Percentiles rank a stretch among this genome's conserved stretches.
Evolutionary conservation across 1,140 invertebrate species (phyloP).

Genomic region (Meloidogyne chitwoodi): DNA sequence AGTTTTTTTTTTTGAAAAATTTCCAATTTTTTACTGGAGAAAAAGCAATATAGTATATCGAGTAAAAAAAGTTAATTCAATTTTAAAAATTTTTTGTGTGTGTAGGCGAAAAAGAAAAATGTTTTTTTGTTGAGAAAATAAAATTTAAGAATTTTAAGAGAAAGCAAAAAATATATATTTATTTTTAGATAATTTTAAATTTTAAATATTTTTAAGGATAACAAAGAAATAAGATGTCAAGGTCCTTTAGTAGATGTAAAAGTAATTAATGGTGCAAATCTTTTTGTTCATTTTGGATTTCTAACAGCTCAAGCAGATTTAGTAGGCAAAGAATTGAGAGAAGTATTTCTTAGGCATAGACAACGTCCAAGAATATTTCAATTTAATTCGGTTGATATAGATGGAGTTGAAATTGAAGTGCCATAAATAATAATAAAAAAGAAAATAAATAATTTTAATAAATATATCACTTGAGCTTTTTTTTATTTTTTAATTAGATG

Average conservation of each 20-base stretch:
- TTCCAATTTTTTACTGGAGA: too few relatives aligned
- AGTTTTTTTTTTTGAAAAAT: too few relatives aligned
- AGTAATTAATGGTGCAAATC: too few relatives aligned
- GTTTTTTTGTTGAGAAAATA: too few relatives aligned
- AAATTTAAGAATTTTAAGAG: neutral
- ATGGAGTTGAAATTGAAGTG: conserved; percentile 34
- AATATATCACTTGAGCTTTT: neutral
- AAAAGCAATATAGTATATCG: too few relatives aligned
- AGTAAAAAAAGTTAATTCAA: conserved; percentile 5
- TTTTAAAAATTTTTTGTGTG: too few relatives aligned
- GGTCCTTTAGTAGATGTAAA: conserved; percentile 11
- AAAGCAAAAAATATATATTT: neutral
- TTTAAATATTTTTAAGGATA: conserved; percentile 1
- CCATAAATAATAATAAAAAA: conserved; percentile 15
- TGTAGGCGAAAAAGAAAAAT: too few relatives aligned
- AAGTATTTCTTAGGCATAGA: conserved; percentile 41
- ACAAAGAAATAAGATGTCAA: neutral
- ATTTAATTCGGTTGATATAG: conserved; percentile 45
- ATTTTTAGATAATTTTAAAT: neutral
- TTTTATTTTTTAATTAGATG: neutral
- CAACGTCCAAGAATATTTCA: conserved; percentile 49
- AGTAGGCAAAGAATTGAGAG: conserved; percentile 34
- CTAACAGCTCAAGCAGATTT: conserved; percentile 3
- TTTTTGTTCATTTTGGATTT: conserved; percentile 21
- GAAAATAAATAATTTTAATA: too few relatives aligned